phyloP scores from a whole-genome alignment of 2,797 vertebrate genomes.

The Sciurus vulgaris region DNA sequence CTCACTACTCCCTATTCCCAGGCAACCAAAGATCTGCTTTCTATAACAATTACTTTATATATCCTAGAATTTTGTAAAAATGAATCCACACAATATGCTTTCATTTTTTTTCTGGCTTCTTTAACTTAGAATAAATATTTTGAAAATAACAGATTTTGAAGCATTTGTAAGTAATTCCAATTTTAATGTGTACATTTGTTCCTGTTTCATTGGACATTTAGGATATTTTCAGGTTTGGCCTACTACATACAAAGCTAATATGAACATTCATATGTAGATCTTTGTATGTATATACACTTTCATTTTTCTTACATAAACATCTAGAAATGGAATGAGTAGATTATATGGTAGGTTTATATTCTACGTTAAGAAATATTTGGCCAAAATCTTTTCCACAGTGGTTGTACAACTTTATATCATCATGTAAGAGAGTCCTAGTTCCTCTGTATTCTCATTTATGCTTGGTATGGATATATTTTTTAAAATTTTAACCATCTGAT shows the following conservation, averaged over 20 bases:
- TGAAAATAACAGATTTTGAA: background rate
- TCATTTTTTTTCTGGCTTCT: background rate
- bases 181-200: background rate
- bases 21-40: background rate
- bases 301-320: background rate
- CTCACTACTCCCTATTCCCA: background rate
- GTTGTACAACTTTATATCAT: background rate
- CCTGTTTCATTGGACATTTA: background rate
- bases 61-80: background rate
- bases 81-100: background rate
- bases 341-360: background rate
- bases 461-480: background rate
- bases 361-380: background rate
- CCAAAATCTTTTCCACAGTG: background rate
- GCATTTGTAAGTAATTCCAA: background rate
- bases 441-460: background rate
- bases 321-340: background rate
- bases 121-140: background rate
- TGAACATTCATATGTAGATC: background rate
- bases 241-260: background rate
- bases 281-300: background rate
- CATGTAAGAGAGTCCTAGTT: background rate
- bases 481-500: background rate
- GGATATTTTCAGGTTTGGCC: background rate
- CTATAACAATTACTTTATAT: background rate